A percentile compares a stretch with the other conserved stretches of the same genome.
Conservation (phyloP, 2,797 vertebrate species). For the Malacoctenus gilli region DNA sequence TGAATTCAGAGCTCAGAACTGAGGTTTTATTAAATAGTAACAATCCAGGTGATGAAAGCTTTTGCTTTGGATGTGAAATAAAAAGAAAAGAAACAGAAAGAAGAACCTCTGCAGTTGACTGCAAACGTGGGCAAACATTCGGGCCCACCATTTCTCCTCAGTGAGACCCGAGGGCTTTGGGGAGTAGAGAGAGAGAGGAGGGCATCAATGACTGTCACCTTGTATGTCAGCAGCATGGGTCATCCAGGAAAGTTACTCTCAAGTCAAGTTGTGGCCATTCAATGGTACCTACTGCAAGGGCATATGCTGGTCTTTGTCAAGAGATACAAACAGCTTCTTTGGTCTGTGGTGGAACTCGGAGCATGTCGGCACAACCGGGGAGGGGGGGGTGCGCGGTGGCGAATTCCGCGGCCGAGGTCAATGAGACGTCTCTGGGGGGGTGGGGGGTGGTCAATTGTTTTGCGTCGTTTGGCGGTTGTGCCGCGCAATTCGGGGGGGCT, state of each 20-base stretch:
- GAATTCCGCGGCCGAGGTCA: slow-evolving; percentile 31
- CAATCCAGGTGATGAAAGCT: not conserved
- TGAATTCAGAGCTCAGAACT: slow-evolving; percentile 15
- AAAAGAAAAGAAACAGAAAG: too few species aligned
- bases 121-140: slow-evolving; percentile 62
- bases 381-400: too few species aligned
- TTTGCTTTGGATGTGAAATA: slow-evolving; percentile 37
- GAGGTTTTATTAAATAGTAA: slow-evolving; percentile 9
- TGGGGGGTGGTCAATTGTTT: slow-evolving; percentile 3
- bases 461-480: slow-evolving; percentile 17
- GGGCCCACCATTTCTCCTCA: slow-evolving; percentile 67
- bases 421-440: slow-evolving; percentile 5
- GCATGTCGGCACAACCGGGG: slow-evolving; percentile 60
- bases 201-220: slow-evolving; percentile 60
- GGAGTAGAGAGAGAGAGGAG: slow-evolving; percentile 32
- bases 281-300: slow-evolving; percentile 83
- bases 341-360: slow-evolving; percentile 56
- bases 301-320: slow-evolving; percentile 79
- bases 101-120: slow-evolving; percentile 24
- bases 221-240: slow-evolving; percentile 78
- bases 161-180: slow-evolving; percentile 58
- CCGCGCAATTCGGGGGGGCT: slow-evolving; percentile 35
- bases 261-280: slow-evolving; percentile 87
- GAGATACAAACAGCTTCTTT: slow-evolving; percentile 65
- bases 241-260: slow-evolving; percentile 84